phyloP scores from a whole-genome alignment of 2,888 invertebrate species.

The Amorpha juglandis region DNA sequence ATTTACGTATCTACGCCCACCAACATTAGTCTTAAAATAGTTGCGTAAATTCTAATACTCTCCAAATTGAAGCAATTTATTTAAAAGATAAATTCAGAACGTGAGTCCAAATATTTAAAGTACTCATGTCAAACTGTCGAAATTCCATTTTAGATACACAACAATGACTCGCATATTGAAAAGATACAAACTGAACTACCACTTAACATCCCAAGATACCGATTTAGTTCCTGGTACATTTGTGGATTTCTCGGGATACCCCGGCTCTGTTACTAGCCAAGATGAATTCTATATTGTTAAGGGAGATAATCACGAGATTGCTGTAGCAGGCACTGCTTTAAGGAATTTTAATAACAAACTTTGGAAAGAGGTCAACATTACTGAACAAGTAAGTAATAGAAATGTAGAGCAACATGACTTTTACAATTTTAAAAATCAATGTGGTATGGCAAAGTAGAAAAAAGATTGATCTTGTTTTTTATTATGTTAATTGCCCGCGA shows the following conservation, averaged over 20 bases:
- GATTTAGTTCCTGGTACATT: conserved; percentile 86
- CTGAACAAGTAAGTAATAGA: conserved; percentile 77
- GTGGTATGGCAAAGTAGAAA: too few relatives aligned
- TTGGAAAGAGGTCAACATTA: conserved; percentile 88
- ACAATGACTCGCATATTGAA: conserved; percentile 94
- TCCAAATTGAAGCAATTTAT: not conserved
- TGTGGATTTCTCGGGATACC: conserved; percentile 92
- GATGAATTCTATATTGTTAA: conserved; percentile 91
- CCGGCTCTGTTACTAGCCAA: conserved; percentile 91
- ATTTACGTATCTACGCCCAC: too few relatives aligned
- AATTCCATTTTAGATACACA: conserved; percentile 83
- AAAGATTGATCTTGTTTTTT: too few relatives aligned
- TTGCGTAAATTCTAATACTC: too few relatives aligned
- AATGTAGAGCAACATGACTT: not conserved
- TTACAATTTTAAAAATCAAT: not conserved
- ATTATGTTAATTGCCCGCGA: too few relatives aligned
- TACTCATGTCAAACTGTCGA: conserved; percentile 21
- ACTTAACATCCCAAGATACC: conserved; percentile 79
- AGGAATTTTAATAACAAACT: conserved; percentile 89
- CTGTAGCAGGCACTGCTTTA: conserved; percentile 91
- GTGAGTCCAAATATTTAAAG: conserved; percentile 23
- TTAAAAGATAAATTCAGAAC: conserved; percentile 8
- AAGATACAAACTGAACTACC: conserved; percentile 92
- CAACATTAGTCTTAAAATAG: too few relatives aligned
- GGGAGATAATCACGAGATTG: conserved; percentile 84